Evolutionary conservation across 2,113 vertebrate species (phyloP).

Genomic region (Peromyscus leucopus): DNA sequence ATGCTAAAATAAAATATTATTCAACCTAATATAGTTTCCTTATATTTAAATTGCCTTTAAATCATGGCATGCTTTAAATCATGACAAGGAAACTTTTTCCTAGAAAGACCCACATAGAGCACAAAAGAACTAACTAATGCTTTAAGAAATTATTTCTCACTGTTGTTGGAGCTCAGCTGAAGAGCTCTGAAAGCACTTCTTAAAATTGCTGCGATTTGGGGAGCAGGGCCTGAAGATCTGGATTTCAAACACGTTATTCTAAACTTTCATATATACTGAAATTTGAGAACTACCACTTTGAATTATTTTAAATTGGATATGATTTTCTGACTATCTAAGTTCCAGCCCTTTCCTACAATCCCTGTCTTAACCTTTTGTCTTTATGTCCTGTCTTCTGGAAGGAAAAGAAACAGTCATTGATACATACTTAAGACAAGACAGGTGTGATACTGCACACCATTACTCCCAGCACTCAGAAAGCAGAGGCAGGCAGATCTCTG

Average conservation of each 20-base stretch:
- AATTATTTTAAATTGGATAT: neutral
- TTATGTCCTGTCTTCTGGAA: neutral
- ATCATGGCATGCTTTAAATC: neutral
- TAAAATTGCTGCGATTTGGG: neutral
- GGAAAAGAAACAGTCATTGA: neutral
- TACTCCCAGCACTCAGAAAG: neutral
- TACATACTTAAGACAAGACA: neutral
- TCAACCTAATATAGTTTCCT: neutral
- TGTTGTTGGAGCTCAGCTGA: neutral
- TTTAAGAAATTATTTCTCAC: conserved; percentile 20
- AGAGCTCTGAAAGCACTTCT: conserved; percentile 25
- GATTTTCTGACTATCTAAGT: neutral
- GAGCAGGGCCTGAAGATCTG: neutral
- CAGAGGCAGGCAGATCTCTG: neutral
- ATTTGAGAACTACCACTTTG: neutral
- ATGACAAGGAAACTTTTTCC: neutral
- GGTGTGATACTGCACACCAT: neutral
- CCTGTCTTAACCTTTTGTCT: conserved; percentile 14
- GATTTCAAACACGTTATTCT: neutral
- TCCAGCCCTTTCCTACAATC: neutral
- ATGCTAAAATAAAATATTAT: conserved; percentile 39
- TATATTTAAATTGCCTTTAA: conserved; percentile 38
- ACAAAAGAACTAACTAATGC: neutral
- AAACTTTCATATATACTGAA: neutral
- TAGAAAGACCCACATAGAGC: conserved; percentile 3